These are phyloP conservation scores for Pituophis catenifer DNA, from an alignment of 2,113 vertebrate species.

Conservation along the genomic window DNA sequence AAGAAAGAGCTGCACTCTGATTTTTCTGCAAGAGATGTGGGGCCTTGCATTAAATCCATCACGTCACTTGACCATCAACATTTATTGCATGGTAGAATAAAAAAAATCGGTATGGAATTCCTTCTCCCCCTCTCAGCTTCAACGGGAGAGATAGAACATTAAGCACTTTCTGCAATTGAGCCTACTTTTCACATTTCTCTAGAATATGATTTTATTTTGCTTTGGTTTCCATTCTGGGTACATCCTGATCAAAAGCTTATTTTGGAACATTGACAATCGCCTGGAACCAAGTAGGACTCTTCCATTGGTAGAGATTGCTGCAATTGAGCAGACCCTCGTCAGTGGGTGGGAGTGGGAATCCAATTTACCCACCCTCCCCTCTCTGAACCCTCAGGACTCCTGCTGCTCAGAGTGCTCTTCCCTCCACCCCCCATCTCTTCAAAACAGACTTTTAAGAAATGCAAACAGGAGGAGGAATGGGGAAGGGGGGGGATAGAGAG, in stretches of 20 bases:
- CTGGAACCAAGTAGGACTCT: background rate
- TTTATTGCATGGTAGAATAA: background rate
- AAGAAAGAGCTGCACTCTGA: background rate
- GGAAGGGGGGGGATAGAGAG: background rate
- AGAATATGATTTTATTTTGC: background rate
- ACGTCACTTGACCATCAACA: background rate
- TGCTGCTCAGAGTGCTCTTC: background rate
- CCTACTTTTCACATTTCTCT: background rate
- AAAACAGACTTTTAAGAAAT: background rate
- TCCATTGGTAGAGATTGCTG: background rate
- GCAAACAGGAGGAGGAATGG: background rate
- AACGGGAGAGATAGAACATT: background rate
- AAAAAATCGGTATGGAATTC: background rate
- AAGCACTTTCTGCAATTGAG: background rate
- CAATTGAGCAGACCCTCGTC: background rate
- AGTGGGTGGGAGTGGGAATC: background rate
- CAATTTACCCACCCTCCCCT: background rate
- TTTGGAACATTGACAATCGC: background rate
- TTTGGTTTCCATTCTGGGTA: background rate
- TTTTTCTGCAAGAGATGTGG: background rate
- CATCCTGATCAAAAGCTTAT: background rate
- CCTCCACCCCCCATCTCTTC: background rate
- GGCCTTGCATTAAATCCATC: background rate
- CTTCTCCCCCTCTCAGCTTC: background rate
- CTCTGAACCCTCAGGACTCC: background rate